Evolutionary conservation across 2,888 invertebrate genomes (phyloP), one percentile per base, ranked within the genome.

Genomic region (Dicyrtomina minuta): DNA sequence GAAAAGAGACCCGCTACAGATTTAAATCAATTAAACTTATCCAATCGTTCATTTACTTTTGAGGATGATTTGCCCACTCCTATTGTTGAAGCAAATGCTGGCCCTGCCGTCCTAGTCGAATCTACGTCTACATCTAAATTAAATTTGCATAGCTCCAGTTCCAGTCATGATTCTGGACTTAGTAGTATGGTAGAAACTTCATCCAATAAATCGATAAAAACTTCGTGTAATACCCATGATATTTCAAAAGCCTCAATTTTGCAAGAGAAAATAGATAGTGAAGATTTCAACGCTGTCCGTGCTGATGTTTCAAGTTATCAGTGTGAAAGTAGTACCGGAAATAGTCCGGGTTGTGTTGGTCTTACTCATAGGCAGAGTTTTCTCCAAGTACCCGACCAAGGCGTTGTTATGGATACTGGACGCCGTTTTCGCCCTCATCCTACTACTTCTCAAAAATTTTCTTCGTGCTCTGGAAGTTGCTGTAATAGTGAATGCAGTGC

Each of bases 161-260:
- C 77, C 61, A 76, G 76, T 61, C 71, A 75, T 41, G 77, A 77
- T 66, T 76, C 76, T 6, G 77, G 77, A 46, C 61, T 77, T 44
- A 73, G 76, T 62, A 77, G 77, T 55, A 77, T 77, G 76, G 75
- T 74, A 5, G 71, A 71, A 56, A 56, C 51, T 49, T 51, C n/a
- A n/a, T n/a, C n/a, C n/a, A n/a, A n/a, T n/a, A n/a, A n/a, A n/a
- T n/a, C n/a, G n/a, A n/a, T n/a, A n/a, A n/a, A n/a, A n/a, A n/a
- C n/a, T n/a, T n/a, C 51, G 51, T 17, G 27, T 20, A 60, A 27
- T 41, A n/a, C 33, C 20, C 27, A 22, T 53, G 43, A 67, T 66
- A 59, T 46, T 60, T 51, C 67, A 44, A 39, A 33, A 27, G 12
- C 4, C 17, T 41, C 58, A 12, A 26, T 33, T 2, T 4, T 58